These are phyloP conservation scores for Danio choprae DNA, from an alignment of 2,797 vertebrate genomes.

Conservation along the genomic window DNA sequence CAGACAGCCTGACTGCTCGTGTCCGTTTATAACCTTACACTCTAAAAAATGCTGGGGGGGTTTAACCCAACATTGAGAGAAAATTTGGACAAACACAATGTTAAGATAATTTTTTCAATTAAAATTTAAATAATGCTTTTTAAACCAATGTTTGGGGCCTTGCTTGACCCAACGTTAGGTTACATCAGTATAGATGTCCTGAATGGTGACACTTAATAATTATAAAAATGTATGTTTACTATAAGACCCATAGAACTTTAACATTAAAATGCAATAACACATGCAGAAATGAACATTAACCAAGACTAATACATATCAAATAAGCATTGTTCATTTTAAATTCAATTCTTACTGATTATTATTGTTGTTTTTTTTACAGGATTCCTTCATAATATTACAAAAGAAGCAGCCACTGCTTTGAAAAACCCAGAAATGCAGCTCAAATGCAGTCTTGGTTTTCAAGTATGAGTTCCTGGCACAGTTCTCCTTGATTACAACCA, in stretches of 20 bases:
- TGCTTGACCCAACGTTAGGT: no score
- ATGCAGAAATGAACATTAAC: background rate
- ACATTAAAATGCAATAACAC: background rate
- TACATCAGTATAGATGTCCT: no score
- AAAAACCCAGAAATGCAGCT: slow-evolving; percentile 21
- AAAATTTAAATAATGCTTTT: no score
- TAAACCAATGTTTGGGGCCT: no score
- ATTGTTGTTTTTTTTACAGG: background rate
- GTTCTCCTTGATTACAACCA: slow-evolving; percentile 4
- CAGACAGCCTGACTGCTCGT: slow-evolving; percentile 48
- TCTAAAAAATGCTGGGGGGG: no score
- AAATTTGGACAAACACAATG: no score
- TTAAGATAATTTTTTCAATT: no score
- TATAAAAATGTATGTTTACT: no score
- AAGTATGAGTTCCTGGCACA: slow-evolving; percentile 1
- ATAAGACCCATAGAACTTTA: background rate
- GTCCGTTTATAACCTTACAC: slow-evolving; percentile 7
- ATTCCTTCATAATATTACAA: background rate
- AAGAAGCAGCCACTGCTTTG: slow-evolving; percentile 6
- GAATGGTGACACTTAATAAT: no score
- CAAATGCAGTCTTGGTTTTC: slow-evolving; percentile 29
- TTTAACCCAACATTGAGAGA: no score
- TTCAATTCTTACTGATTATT: background rate
- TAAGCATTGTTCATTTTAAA: background rate
- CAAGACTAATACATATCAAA: background rate